Percentiles rank a stretch among this genome's conserved stretches.
phyloP scores from a whole-genome alignment of 2,113 vertebrate species.

The Pithys albifrons region DNA sequence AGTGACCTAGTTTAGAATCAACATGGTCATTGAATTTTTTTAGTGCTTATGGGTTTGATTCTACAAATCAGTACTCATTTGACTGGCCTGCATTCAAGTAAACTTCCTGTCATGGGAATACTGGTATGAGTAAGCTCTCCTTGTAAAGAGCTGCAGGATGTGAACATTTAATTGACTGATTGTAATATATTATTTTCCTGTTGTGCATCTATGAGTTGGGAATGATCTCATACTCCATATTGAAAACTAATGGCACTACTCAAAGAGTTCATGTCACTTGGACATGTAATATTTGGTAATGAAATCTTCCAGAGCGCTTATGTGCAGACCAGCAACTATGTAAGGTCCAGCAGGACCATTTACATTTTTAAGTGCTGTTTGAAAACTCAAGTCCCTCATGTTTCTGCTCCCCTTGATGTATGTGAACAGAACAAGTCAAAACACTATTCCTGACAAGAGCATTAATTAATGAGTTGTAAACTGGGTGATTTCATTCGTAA shows the following conservation, averaged over 20 bases:
- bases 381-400: not conserved
- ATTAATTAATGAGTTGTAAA: not conserved
- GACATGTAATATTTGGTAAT: not conserved
- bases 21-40: not conserved
- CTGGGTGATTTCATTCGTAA: not conserved
- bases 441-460: not conserved
- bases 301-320: not conserved
- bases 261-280: not conserved
- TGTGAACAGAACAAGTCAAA: not conserved
- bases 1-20: slow-evolving; percentile 39
- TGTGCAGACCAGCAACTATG: not conserved
- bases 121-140: not conserved
- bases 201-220: not conserved
- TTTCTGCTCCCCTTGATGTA: not conserved
- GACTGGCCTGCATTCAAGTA: not conserved
- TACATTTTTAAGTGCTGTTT: not conserved
- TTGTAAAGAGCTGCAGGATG: not conserved
- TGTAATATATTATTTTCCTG: not conserved
- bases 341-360: not conserved
- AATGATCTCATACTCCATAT: not conserved
- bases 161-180: not conserved
- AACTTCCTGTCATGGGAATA: slow-evolving; percentile 2
- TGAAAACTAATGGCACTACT: slow-evolving; percentile 1
- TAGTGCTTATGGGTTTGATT: not conserved
- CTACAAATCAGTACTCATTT: not conserved